Evolutionary conservation across 2,888 invertebrate genomes (phyloP), one percentile per base, ranked within the genome.

Genomic region (Noctua fimbriata): DNA sequence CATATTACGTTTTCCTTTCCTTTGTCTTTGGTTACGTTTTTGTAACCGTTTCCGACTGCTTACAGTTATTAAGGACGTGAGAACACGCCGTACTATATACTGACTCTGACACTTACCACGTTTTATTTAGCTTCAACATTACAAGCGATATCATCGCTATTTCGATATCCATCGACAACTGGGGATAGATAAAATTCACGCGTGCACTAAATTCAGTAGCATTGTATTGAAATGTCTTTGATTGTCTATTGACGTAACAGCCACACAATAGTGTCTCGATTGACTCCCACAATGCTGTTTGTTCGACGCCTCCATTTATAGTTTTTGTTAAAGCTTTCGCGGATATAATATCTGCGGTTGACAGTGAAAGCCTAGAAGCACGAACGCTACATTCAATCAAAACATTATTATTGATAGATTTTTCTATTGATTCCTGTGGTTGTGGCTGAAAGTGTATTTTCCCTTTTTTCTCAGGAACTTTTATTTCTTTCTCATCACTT

Each of bases 11-110:
- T 95, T 95, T 92, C 94, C 92, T 94, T 95, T 94, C 93, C 94
- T 96, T 96, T 96, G 96, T 96, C 93, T 94, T 91, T 92, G 91
- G 89, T 92, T 95, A 90, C 91, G 95, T 96, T 96, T 96, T 96
- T 96, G 95, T 95, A 94, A 95, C 92, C 91, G 92, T 95, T 96
- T 96, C 96, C 96, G 95, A 95, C 94, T 93, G 92, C 90, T 91
- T 91, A 92, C 92, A 90, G 93, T 94, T 95, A 96, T 95, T 96
- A 96, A 92, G 96, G 94, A 97, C 96, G 96, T 97, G 96, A 93
- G 96, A 96, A 96, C 90, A 89, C 83, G 84, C 81, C 73, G 82
- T 87, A 87, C 87, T 90, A 89, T 89, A 92, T 91, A 93, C 92
- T 85, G 87, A 88, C 89, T 88, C 90, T 89, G 90, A 90, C 93